A percentile compares a stretch with the other conserved stretches of the same genome.
Evolutionary conservation across 2,113 vertebrate genomes (phyloP).

Genomic region (Osmerus eperlanus): DNA sequence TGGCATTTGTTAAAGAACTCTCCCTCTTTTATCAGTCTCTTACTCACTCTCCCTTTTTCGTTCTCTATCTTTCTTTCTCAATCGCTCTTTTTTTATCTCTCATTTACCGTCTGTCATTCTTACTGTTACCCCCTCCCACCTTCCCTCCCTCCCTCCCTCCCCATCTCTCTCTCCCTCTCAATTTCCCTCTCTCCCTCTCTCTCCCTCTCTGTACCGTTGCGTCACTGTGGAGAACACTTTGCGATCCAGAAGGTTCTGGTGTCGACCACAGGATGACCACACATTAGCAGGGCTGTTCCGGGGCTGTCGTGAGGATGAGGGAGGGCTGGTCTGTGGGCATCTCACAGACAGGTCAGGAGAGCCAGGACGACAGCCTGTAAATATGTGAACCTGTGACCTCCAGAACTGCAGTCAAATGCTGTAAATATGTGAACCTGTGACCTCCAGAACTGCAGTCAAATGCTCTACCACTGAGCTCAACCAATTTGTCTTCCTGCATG

Average conservation of each 20-base stretch:
- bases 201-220: not conserved
- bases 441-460: too few relatives aligned
- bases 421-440: too few relatives aligned
- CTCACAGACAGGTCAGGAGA: too few relatives aligned
- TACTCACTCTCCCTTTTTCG: constrained; percentile 13
- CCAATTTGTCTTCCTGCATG: too few relatives aligned
- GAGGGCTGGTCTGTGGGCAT: too few relatives aligned
- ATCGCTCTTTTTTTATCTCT: constrained; percentile 9
- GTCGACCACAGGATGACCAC: constrained; percentile 49
- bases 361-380: too few relatives aligned
- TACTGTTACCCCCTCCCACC: not conserved
- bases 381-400: too few relatives aligned
- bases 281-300: constrained; percentile 46
- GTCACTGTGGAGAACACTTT: constrained; percentile 4
- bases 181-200: constrained; percentile 1
- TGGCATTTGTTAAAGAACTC: not conserved
- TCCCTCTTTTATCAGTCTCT: not conserved
- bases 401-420: too few relatives aligned
- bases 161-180: not conserved
- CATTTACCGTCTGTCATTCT: too few relatives aligned
- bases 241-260: constrained; percentile 38
- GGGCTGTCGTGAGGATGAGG: constrained; percentile 21
- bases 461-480: too few relatives aligned
- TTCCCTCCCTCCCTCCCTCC: constrained; percentile 12
- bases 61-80: constrained; percentile 6